These are phyloP conservation scores for Melanitta fusca DNA, from an alignment of 2,797 vertebrate species.

Conservation along the genomic window DNA sequence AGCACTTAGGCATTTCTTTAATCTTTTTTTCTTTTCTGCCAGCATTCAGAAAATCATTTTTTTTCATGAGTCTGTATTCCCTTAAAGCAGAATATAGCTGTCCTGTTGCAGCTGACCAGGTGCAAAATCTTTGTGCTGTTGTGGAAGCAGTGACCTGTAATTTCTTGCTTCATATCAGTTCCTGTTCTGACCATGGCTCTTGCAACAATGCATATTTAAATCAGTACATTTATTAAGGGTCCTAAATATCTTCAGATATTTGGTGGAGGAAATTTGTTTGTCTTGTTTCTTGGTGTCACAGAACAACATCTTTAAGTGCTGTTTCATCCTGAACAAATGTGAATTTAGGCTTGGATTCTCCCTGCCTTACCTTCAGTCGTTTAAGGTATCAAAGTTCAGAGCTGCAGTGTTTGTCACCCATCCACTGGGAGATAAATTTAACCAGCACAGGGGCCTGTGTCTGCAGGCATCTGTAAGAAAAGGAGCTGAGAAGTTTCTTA, in stretches of 20 bases:
- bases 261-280: not conserved
- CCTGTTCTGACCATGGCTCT: not conserved
- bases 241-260: not conserved
- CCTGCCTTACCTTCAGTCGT: not conserved
- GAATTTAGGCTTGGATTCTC: not conserved
- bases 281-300: not conserved
- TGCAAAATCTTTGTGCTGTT: not conserved
- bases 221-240: not conserved
- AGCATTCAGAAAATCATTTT: not conserved
- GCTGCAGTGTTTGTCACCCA: not conserved
- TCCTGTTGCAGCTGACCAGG: not conserved
- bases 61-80: not conserved
- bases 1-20: not conserved
- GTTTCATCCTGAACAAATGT: not conserved
- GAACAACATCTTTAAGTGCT: not conserved
- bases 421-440: not conserved
- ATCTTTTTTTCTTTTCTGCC: not conserved
- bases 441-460: not conserved
- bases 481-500: not conserved
- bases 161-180: not conserved
- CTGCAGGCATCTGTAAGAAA: not conserved
- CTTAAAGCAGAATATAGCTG: not conserved
- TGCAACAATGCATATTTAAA: fast-evolving
- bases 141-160: not conserved
- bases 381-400: not conserved